Base-by-base conservation (phyloP, 2,113 vertebrate species). In the Pycnonotus jocosus region DNA sequence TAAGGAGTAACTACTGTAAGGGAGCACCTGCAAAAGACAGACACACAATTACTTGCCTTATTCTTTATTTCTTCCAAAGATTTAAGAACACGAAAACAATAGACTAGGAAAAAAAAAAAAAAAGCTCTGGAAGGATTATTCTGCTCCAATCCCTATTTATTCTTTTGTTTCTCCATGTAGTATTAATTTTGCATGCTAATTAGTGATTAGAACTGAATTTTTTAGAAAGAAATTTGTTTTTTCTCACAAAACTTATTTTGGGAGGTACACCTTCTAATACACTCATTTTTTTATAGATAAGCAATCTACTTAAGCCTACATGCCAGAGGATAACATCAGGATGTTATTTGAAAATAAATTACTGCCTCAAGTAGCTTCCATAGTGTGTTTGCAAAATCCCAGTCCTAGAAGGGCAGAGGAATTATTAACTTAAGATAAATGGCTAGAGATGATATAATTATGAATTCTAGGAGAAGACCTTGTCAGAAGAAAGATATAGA, bases 381-480 rank as follows among this genome's bases (percentile, higher is more conserved):
- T 33, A 47, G 38, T 56, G 40, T 53, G n/a, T 94, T 90, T 96
- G 76, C 72, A 83, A 94, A 94, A 92, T 83, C 72, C 62, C 42
- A 69, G 50, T 77, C 88, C 88, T 69, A 76, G 82, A 93, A 94
- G 44, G 77, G 68, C 80, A 56, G 25, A 65, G 85, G 91, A 85
- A 93, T 93, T 85, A 93, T 68, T 96, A 83, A 88, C 65, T 85
- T 56, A 76, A 96, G 91, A 74, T 74, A 94, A 97, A 95, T 91
- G 74, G 31, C 51, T 74, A 37, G 60, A 83, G 65, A 83, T 64
- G 12, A 86, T 83, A 80, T 30, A 81, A 88, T 84, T 94, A 82
- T 70, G 78, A 86, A 86, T 93, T 94, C 69, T 85, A 19, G 15
- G 60, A 95, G 93, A 93, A 83, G 77, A 31, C 60, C 40, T 93